Evolutionary conservation across 2,888 invertebrate species (phyloP), one percentile per base, ranked within the genome.

Genomic region (Elysia crispata): DNA sequence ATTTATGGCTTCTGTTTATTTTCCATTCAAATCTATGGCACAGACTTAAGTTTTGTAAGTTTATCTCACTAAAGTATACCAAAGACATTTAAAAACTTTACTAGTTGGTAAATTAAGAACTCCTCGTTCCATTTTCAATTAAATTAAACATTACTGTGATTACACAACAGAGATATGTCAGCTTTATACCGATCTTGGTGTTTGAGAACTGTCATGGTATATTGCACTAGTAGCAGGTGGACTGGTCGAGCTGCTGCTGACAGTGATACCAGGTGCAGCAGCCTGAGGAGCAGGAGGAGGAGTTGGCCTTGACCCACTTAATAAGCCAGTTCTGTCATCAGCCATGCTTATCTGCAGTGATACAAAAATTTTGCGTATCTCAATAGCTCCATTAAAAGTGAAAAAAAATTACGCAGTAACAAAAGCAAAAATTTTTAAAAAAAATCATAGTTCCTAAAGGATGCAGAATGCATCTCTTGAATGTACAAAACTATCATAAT

Each of bases 151-250:
- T 8, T 20, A 20, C 30, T 41, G 3, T 31, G 6, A 11, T 72
- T 72, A 49, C 31, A 25, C 15, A 28, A 74, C 23, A 31, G n/a
- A 57, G 8, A n/a, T 31, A 57, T 31, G 57, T 23, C 5, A 69
- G 20, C 31, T 3, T 84, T 86, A 84, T 83, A 89, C 89, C 64
- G 87, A 80, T 79, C 73, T 82, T 11, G 88, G 88, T 50, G 87
- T 85, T 82, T 87, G 87, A 31, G 87, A 84, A 73, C 86, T 87
- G 81, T 89, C 89, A 86, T 88, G 87, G 78, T 87, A 89, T 15
- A 89, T 78, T 15, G 85, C 86, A 75, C 83, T 83, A 64, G 83
- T 76, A 13, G 84, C 57, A 23, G 72, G 15, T 6, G 76, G 1
- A 0, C 54, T 18, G 41, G 76, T 1, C 6, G 69, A 20, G 5